phyloP scores from a whole-genome alignment of 1,140 invertebrate genomes.

The Scaptomyza montana region DNA sequence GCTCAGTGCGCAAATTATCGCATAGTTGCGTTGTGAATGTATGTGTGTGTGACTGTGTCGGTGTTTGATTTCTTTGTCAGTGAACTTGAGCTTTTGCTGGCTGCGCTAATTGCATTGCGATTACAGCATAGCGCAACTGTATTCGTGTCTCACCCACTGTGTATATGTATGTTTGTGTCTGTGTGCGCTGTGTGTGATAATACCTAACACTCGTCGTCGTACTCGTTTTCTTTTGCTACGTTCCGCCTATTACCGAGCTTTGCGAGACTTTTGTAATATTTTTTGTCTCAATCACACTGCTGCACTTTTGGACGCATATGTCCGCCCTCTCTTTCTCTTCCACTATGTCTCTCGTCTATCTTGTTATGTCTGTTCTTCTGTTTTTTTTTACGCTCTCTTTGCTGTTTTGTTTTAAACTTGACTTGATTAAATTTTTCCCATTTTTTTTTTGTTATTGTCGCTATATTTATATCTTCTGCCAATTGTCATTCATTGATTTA shows the following conservation, averaged over 20 bases:
- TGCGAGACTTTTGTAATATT: constrained; percentile 63
- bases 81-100: constrained; percentile 79
- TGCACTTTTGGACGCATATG: not conserved
- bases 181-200: constrained; percentile 57
- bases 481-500: constrained; percentile 70
- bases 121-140: constrained; percentile 69
- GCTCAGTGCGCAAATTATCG: constrained; percentile 70
- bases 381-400: constrained; percentile 1
- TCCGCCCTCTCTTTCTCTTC: constrained; percentile 2
- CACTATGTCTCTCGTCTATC: not conserved
- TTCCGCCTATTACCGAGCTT: constrained; percentile 59
- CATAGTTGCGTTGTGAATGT: constrained; percentile 40
- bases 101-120: constrained; percentile 79
- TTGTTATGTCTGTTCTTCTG: not conserved
- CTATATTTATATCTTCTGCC: constrained; percentile 68
- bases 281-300: constrained; percentile 48
- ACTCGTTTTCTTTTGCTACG: constrained; percentile 41
- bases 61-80: constrained; percentile 80
- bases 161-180: constrained; percentile 20
- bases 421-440: constrained; percentile 74
- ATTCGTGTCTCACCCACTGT: constrained; percentile 5
- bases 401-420: constrained; percentile 68
- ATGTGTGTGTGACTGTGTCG: constrained; percentile 22
- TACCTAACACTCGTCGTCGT: constrained; percentile 46
- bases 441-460: constrained; percentile 26